Evolutionary conservation across 2,113 vertebrate species (phyloP), one percentile per base, ranked within the genome.

Genomic region (Stictonetta naevosa): DNA sequence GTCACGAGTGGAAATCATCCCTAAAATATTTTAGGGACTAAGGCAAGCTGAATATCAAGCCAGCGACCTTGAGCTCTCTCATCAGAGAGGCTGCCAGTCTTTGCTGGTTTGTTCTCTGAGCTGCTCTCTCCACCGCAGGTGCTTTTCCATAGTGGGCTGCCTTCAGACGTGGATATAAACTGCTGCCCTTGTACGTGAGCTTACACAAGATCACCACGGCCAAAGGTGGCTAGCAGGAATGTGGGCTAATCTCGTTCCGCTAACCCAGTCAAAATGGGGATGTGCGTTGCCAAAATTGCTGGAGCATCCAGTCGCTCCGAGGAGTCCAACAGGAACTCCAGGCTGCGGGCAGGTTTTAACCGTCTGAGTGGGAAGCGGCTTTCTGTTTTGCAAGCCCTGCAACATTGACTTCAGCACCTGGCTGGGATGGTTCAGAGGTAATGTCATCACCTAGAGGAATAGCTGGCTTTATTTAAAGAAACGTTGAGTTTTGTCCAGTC

Each of bases 331-430:
- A 82, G 42, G 74, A 62, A 50, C 26, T 21, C 38, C 38, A 62
- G 73, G 95, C 86, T 78, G 6, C 69, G 72, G 73, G 68, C 88
- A 77, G 91, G 93, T 95, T 95, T 87, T 63, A 81, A 64, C 58
- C 2, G 0, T 86, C 46, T 73, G 91, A 77, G 87, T 92, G 91
- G 92, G 91, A 89, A 90, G 85, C 36, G 55, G 83, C 50, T 96
- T 73, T 64, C 22, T 95, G 81, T 97, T 94, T 87, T 92, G 55
- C 92, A 95, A 96, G 71, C 48, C 48, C 89, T 91, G 71, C 62
- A 64, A 18, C 31, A 16, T 31, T 38, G 78, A 74, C 94, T 95
- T 91, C 95, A 71, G 89, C 67, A 20, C 36, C 66, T 62, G 58
- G 76, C 87, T 89, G 81, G 81, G n/a, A 58, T 91, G 87, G 66